phyloP scores from a whole-genome alignment of 1,140 invertebrate genomes.

The Notospermus geniculatus region DNA sequence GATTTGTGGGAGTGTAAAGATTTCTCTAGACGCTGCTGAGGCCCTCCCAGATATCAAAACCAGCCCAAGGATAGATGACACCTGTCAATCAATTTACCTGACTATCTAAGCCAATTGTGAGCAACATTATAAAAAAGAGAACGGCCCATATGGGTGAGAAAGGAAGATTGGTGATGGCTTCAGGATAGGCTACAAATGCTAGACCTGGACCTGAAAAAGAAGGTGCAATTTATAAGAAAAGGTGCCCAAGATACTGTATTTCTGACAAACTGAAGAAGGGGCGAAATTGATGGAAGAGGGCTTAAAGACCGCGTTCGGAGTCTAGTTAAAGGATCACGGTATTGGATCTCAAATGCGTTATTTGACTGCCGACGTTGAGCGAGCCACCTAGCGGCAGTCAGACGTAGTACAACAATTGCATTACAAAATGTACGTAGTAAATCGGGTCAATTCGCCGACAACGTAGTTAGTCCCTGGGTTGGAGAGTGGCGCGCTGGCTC shows the following conservation, averaged over 20 bases:
- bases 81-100: slow-evolving; percentile 27
- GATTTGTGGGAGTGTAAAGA: too few relatives aligned
- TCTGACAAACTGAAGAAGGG: background rate
- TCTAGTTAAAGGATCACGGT: too few relatives aligned
- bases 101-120: slow-evolving; percentile 42
- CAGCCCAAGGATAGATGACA: too few relatives aligned
- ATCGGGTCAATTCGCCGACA: too few relatives aligned
- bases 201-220: slow-evolving; percentile 66
- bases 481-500: too few relatives aligned
- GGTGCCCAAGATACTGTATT: background rate
- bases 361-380: too few relatives aligned
- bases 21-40: too few relatives aligned
- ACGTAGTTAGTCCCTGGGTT: too few relatives aligned
- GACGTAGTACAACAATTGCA: background rate
- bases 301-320: background rate
- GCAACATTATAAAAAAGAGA: slow-evolving; percentile 70
- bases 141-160: slow-evolving; percentile 78
- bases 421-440: background rate
- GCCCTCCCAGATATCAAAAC: too few relatives aligned
- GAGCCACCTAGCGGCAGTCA: background rate
- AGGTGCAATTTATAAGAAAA: background rate
- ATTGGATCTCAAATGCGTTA: too few relatives aligned
- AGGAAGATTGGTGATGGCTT: slow-evolving; percentile 76
- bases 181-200: slow-evolving; percentile 82
- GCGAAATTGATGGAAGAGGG: background rate